Evolutionary conservation across 2,113 vertebrate genomes (phyloP), one percentile per base, ranked within the genome.

Genomic region (Menidia beryllina): DNA sequence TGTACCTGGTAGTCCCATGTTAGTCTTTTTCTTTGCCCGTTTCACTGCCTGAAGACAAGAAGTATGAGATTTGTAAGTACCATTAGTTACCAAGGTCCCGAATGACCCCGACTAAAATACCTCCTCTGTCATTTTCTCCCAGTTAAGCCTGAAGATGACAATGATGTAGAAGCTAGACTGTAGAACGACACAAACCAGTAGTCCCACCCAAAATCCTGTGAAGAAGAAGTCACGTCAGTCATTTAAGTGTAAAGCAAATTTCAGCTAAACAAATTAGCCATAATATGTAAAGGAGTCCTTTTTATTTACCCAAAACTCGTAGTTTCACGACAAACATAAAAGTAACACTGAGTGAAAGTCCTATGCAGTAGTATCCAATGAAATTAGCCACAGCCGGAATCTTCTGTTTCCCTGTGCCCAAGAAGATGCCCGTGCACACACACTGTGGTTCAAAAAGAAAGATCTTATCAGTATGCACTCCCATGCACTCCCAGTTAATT

Each of bases 141-240:
- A 97, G 43, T 97, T 90, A 23, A 96, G 88, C 9, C 72, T 91
- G 45, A 93, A 77, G 71, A 97, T 94, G 36, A 96, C 90, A 48
- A 60, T 41, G 0, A 90, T 76, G 70, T 95, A 97, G 67, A 94
- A 95, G 26, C 71, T 41, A 1, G 92, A 90, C 48, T 97, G 94
- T 10, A 95, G 20, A 4, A 82, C n/a, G 1, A 88, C 77, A 30
- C 92, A 95, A 60, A 94, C 20, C 7, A 95, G 83, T 43, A 96
- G 90, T 9, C 96, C 96, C 0, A 93, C 72, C 96, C 96, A 97
- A 69, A 96, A 93, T 30, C 97, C 96, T 97, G 82, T 24, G 26
- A 48, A 69, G 45, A 70, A n/a, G 54, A 66, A 52, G 23, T 63
- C 38, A 53, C 24, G 55, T 43, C 24, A 43, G 12, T 52, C 50